Conservation (phyloP, 2,797 vertebrate genomes). For the Eulemur albifrons region DNA sequence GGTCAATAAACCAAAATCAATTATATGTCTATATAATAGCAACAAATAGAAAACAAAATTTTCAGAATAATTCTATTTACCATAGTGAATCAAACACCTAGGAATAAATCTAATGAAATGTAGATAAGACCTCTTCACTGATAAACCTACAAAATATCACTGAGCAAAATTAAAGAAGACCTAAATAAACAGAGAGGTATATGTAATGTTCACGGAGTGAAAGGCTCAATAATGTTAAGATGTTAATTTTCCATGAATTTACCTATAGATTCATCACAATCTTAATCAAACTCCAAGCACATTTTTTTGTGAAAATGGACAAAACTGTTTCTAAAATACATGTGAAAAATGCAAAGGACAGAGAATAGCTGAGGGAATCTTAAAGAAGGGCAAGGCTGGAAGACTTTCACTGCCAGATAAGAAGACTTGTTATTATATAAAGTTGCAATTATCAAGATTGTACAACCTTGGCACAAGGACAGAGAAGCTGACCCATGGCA, state of each 20-base stretch:
- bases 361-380: background rate
- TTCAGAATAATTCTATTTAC: background rate
- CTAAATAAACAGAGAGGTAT: background rate
- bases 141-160: background rate
- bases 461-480: background rate
- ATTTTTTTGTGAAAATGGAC: background rate
- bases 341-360: background rate
- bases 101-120: slow-evolving; percentile 3
- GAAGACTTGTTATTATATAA: background rate
- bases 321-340: background rate
- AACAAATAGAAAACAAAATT: slow-evolving; percentile 5
- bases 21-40: background rate
- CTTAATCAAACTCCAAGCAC: background rate
- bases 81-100: background rate
- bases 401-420: background rate
- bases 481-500: background rate
- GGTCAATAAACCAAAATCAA: slow-evolving; percentile 15
- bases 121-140: background rate
- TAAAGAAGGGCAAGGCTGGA: background rate
- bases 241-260: background rate
- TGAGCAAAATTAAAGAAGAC: background rate
- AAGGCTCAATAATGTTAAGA: background rate
- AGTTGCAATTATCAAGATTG: background rate
- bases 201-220: background rate
- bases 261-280: background rate